Evolutionary conservation across 2,888 invertebrate genomes (phyloP), one percentile per base, ranked within the genome.

Genomic region (Colletes collaris): DNA sequence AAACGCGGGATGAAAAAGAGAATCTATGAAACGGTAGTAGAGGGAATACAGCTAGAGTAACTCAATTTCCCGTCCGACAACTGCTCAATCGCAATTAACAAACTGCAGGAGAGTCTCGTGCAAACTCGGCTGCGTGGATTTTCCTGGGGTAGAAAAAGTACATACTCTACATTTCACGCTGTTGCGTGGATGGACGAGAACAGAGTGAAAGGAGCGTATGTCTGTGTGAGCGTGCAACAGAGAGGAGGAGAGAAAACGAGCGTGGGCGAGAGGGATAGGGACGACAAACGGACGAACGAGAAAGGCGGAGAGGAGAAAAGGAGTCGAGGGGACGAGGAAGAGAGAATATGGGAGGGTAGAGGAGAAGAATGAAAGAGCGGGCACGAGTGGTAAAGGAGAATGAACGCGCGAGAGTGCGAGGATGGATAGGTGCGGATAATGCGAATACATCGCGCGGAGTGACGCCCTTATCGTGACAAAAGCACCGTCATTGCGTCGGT

Each of bases 61-160:
- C 85, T 89, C 86, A 87, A 89, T 90, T 88, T 87, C 83, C 82
- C 83, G 82, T 88, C 82, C 86, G 88, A 87, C 89, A 89, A 88
- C 88, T 87, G 88, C 87, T 89, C 88, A 86, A 88, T 90, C 86
- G 88, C 86, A 89, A 90, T 90, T 90, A 90, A 90, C 87, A 87
- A 89, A 89, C 84, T 85, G 84, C 80, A 70, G 66, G 72, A 82
- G 82, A 78, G 73, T 68, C 79, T 79, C 83, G 76, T 83, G 79
- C 86, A 86, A 88, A 83, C 85, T 81, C 75, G n/a, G 11, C 44
- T 52, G 83, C 78, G 76, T 56, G 71, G 68, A 83, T 83, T 80
- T 82, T 78, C 79, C 76, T 59, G 67, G 70, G 73, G 49, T 60
- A 68, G 77, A 72, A 86, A 85, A 80, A 82, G 76, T 73, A 76